phyloP scores from a whole-genome alignment of 2,888 invertebrate species.

The Trissoscelio sp. region DNA sequence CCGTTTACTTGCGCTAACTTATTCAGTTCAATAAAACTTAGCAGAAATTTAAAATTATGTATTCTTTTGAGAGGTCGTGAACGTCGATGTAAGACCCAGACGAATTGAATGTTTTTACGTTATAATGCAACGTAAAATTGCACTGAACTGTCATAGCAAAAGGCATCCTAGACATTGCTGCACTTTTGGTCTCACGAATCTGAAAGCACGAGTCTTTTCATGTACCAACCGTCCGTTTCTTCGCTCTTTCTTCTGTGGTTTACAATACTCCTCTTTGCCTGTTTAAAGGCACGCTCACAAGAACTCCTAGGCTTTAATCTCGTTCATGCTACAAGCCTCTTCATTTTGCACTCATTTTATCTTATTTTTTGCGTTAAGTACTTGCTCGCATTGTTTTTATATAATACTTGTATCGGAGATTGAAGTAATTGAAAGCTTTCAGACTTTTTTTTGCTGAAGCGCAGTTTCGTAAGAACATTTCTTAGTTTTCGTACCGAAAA shows the following conservation, averaged over 20 bases:
- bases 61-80: too few species aligned
- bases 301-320: conserved; percentile 59
- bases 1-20: too few species aligned
- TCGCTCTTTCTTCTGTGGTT: conserved; percentile 70
- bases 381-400: conserved; percentile 42
- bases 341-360: conserved; percentile 51
- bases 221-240: conserved; percentile 72
- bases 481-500: too few species aligned
- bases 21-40: too few species aligned
- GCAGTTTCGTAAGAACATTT: background rate
- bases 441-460: background rate
- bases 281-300: conserved; percentile 51
- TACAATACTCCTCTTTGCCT: conserved; percentile 59
- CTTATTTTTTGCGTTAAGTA: conserved; percentile 23
- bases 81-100: background rate
- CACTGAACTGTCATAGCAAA: conserved; percentile 46
- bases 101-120: conserved; percentile 38
- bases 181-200: conserved; percentile 73
- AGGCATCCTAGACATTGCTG: conserved; percentile 38
- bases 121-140: conserved; percentile 64
- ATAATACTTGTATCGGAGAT: conserved; percentile 23
- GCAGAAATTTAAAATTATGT: too few species aligned
- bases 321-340: conserved; percentile 41
- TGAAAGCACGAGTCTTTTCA: conserved; percentile 75
- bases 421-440: conserved; percentile 11